Evolutionary conservation across 2,113 vertebrate species (phyloP), one percentile per base, ranked within the genome.

Genomic region (Parus major): DNA sequence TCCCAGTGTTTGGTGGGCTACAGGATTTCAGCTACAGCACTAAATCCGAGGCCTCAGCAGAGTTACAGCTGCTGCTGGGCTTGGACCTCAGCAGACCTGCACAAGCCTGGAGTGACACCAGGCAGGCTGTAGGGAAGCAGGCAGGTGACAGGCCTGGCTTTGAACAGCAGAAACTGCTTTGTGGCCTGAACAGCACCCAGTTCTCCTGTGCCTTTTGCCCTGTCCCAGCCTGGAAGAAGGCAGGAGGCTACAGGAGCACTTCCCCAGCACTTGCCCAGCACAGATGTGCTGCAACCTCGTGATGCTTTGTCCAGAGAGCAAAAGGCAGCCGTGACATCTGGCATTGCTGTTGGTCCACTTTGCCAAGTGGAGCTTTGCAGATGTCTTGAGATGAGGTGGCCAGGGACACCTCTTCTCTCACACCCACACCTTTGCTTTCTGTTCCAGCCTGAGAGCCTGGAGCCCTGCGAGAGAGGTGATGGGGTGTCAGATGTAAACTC

Each of bases 251-350:
- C 31, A 31, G 52, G 53, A 68, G 18, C 2, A 4, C 27, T 52
- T 69, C 41, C 4, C 17, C 0, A 0, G 20, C 41, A 29, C 19
- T 42, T 4, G 16, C 41, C 55, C 29, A 46, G 29, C 9, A 3
- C n/a, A 69, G 41, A 36, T 0, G 0, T 55, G 49, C 73, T 25
- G 9, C 46, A 85, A 50, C 24, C 50, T 75, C 4, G 20, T 27
- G 19, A 24, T 39, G 22, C 50, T 82, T 33, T 70, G 65, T 57
- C 61, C 8, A 3, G 56, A 42, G 31, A 79, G 8, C 36, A 50
- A 47, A 83, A 80, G 20, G 33, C 59, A 83, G 22, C 4, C 0
- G 1, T 71, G n/a, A 36, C 25, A 29, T 46, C 39, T 31, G 33
- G 28, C 35, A 28, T 4, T 68, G 57, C 35, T 80, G 28, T 50